Evolutionary conservation across 1,140 invertebrate species (phyloP), one percentile per base, ranked within the genome.

Genomic region (Steinernema feltiae): DNA sequence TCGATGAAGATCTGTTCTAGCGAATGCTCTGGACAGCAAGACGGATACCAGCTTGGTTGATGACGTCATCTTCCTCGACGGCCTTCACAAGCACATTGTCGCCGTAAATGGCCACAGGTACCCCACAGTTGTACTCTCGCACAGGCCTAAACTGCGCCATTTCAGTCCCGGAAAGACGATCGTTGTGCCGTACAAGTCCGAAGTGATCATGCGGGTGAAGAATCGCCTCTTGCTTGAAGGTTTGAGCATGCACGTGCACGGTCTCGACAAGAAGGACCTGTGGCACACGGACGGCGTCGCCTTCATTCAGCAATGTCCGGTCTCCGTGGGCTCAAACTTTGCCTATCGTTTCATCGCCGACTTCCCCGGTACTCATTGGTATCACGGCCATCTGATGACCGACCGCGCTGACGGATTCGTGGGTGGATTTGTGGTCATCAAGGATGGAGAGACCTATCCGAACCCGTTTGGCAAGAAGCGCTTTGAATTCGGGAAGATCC

Each of bases 331-430:
- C 35, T 82, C 12, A 32, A 83, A 76, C 69, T 81, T 75, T 31
- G 78, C 78, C 17, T 84, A 84, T 71, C 77, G 84, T 1, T 85
- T 85, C 73, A 83, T 86, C 76, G 83, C 83, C 30, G 83, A 85
- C 72, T 85, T 82, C 3, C 79, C 81, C n/a, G 83, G 83, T 7
- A 85, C 84, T 29, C 82, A 83, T 69, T 84, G 83, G 82, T 83
- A 83, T 74, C 82, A 83, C 41, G 82, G 82, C 30, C 77, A 77
- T 41, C 70, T 85, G 75, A 82, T 78, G 73, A 82, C 82, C n/a
- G 83, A 85, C 71, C 41, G 83, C 21, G 83, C 77, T 24, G 83
- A 85, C 31, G 83, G 83, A 35, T 63, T 85, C 29, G 30, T 85
- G 1, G 83, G 83, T 35, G 84, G 83, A 21, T 84, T 78, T 63